Percentiles rank a stretch among this genome's conserved stretches.
These are phyloP conservation scores for Tenualosa ilisha DNA, from an alignment of 2,797 vertebrate genomes.

Conservation along the genomic window DNA sequence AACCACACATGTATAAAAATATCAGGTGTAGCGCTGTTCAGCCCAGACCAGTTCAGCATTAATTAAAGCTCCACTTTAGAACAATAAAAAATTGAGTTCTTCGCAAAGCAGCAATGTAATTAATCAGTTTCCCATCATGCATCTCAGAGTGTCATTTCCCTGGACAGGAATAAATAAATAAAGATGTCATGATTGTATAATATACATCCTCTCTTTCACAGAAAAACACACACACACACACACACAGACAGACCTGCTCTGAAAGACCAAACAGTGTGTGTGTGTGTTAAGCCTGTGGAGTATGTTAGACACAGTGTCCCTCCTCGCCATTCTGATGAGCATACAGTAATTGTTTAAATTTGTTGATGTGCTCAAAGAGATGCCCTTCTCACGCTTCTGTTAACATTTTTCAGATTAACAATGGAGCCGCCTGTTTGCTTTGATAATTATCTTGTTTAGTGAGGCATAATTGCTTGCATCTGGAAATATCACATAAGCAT, in stretches of 20 bases:
- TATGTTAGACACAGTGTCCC: not conserved
- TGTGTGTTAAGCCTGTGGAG: not conserved
- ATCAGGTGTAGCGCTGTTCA: too few species aligned
- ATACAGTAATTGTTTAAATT: constrained; percentile 24
- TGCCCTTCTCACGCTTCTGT: constrained; percentile 18
- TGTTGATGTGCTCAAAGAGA: constrained; percentile 23
- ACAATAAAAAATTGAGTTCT: constrained; percentile 41
- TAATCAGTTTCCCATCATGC: constrained; percentile 30
- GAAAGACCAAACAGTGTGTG: not conserved
- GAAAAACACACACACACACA: not conserved
- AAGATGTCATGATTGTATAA: too few species aligned
- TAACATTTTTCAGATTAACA: constrained; percentile 30
- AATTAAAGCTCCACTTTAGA: constrained; percentile 36
- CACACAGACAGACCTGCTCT: not conserved
- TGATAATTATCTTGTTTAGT: constrained; percentile 48
- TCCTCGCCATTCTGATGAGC: not conserved
- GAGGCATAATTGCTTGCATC: constrained; percentile 38
- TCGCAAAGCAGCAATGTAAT: constrained; percentile 38
- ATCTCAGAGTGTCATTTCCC: constrained; percentile 29
- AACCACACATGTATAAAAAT: not conserved
- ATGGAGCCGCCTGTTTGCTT: constrained; percentile 38
- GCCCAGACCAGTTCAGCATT: too few species aligned
- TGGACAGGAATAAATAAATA: not conserved
- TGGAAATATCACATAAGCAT: constrained; percentile 30
- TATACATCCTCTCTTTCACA: not conserved